Evolutionary conservation across 2,113 vertebrate genomes (phyloP).

Genomic region (Chaetodon auriga): DNA sequence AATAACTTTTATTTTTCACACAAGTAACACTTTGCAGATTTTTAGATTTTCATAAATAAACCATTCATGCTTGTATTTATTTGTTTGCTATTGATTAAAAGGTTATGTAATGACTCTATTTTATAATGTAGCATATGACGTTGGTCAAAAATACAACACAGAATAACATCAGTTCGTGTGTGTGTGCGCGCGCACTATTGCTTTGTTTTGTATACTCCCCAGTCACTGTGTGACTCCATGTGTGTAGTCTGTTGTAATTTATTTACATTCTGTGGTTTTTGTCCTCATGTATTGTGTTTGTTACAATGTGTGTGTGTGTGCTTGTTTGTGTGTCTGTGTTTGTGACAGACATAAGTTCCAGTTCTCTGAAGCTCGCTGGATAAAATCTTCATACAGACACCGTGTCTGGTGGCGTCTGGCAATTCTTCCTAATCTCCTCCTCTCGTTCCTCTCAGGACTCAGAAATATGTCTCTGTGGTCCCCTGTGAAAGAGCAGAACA

Average conservation of each 20-base stretch:
- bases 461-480: slow-evolving; percentile 67
- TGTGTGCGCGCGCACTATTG: background rate
- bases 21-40: background rate
- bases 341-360: background rate
- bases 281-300: background rate
- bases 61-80: background rate
- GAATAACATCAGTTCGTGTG: background rate
- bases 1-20: slow-evolving; percentile 16
- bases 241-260: background rate
- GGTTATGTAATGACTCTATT: background rate
- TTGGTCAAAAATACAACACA: background rate
- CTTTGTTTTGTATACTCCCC: background rate
- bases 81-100: background rate
- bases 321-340: background rate
- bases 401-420: background rate
- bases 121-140: background rate
- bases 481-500: slow-evolving; percentile 68
- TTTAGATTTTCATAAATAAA: slow-evolving; percentile 8
- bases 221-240: background rate
- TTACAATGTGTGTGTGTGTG: background rate
- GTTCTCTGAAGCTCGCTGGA: slow-evolving; percentile 10
- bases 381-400: slow-evolving; percentile 9
- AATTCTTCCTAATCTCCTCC: slow-evolving; percentile 14
- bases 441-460: slow-evolving; percentile 41
- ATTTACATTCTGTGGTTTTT: slow-evolving; percentile 5